These are phyloP conservation scores for Dendroctonus valens DNA, from an alignment of 1,140 invertebrate genomes.

Conservation along the genomic window DNA sequence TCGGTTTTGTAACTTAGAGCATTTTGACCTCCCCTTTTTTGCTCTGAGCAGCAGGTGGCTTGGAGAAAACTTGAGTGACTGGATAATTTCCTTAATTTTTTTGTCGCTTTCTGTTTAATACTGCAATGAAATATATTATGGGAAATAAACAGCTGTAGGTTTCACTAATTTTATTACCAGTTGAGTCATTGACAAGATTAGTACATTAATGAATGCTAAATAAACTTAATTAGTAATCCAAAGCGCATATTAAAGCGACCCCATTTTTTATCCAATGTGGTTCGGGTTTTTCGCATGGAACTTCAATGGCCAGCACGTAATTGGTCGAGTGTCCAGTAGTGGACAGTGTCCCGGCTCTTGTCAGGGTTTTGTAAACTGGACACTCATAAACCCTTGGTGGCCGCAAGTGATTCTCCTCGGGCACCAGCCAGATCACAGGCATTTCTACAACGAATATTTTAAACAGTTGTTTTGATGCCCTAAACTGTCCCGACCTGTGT, in stretches of 20 bases:
- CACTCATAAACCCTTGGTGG: conserved; percentile 60
- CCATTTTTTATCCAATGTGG: conserved; percentile 78
- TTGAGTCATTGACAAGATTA: no score
- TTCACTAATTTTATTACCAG: no score
- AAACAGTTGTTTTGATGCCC: conserved; percentile 1
- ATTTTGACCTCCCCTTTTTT: no score
- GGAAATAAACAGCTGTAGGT: no score
- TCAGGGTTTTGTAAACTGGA: conserved; percentile 74
- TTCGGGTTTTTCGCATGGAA: conserved; percentile 61
- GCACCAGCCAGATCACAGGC: conserved; percentile 61
- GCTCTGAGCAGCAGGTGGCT: no score
- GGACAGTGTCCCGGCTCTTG: conserved; percentile 66
- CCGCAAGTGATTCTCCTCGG: conserved; percentile 56
- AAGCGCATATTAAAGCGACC: conserved; percentile 72
- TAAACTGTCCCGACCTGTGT: conserved; percentile 55
- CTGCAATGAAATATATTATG: no score
- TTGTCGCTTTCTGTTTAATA: no score
- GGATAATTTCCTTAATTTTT: no score
- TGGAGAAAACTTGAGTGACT: no score
- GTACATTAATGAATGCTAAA: no score
- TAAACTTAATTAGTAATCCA: conserved; percentile 61
- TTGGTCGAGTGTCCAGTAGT: conserved; percentile 82
- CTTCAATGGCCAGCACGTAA: conserved; percentile 70
- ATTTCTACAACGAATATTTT: conserved; percentile 54
- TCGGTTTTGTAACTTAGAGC: no score